Percentiles rank a stretch among this genome's conserved stretches.
These are phyloP conservation scores for Glomeris marginata DNA, from an alignment of 2,888 invertebrate species.

Conservation along the genomic window DNA sequence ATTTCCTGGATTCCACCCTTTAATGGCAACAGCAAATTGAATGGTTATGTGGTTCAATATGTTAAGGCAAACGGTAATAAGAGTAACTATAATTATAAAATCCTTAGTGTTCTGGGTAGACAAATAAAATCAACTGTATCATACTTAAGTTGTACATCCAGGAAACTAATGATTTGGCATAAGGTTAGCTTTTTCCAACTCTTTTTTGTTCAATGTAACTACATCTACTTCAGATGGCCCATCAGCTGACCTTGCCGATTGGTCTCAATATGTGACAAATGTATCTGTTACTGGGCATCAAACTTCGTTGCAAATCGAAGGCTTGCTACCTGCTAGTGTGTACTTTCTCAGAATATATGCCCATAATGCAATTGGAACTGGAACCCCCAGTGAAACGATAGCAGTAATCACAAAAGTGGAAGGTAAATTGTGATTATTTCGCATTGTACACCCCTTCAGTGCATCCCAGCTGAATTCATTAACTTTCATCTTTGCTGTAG, in stretches of 20 bases:
- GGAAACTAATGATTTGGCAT: too few relatives aligned
- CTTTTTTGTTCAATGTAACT: too few relatives aligned
- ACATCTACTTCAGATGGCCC: too few relatives aligned
- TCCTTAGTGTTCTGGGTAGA: too few relatives aligned
- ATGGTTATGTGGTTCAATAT: constrained; percentile 71
- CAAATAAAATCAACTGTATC: too few relatives aligned
- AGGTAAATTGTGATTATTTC: constrained; percentile 19
- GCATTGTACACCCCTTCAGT: not conserved
- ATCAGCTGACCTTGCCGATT: too few relatives aligned
- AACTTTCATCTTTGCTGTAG: not conserved
- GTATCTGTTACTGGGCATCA: too few relatives aligned
- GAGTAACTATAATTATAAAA: too few relatives aligned
- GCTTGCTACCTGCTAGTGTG: constrained; percentile 69
- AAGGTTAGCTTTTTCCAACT: too few relatives aligned
- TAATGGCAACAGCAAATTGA: constrained; percentile 79
- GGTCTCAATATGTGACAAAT: too few relatives aligned
- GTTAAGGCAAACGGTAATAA: too few relatives aligned
- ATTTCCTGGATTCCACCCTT: constrained; percentile 85
- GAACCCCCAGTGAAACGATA: constrained; percentile 80
- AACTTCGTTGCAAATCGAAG: constrained; percentile 31
- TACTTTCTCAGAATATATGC: constrained; percentile 86
- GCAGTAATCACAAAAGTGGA: constrained; percentile 93
- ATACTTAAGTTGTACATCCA: too few relatives aligned
- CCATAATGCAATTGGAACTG: constrained; percentile 62
- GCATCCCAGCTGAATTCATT: not conserved